phyloP scores from a whole-genome alignment of 2,888 invertebrate genomes.

The Alsophila aescularia region DNA sequence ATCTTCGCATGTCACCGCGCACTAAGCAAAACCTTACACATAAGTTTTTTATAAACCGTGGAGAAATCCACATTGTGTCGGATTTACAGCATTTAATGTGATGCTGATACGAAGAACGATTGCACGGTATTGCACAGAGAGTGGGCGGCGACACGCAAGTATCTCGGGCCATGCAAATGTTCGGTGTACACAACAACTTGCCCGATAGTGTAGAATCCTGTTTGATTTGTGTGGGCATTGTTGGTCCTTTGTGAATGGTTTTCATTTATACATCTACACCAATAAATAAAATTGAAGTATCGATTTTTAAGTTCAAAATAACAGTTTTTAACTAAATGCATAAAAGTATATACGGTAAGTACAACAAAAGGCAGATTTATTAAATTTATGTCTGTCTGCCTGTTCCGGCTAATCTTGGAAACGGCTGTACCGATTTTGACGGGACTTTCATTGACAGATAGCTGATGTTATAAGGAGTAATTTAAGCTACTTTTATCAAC shows the following conservation, averaged over 20 bases:
- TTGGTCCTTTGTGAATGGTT: constrained; percentile 46
- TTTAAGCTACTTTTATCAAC: too few species aligned
- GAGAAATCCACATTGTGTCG: constrained; percentile 70
- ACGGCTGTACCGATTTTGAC: too few species aligned
- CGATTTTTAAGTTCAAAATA: too few species aligned
- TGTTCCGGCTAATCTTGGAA: too few species aligned
- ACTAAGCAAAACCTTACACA: constrained; percentile 61
- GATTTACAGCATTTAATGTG: constrained; percentile 71
- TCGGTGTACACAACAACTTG: constrained; percentile 62
- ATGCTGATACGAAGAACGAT: constrained; percentile 76
- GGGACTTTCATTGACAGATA: too few species aligned
- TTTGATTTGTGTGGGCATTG: constrained; percentile 80
- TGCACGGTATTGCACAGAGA: constrained; percentile 70
- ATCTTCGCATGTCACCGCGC: constrained; percentile 65
- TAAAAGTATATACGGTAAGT: too few species aligned
- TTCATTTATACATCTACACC: too few species aligned
- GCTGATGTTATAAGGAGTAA: too few species aligned
- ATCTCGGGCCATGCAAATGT: constrained; percentile 75
- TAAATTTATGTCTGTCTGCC: too few species aligned
- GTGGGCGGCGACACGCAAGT: constrained; percentile 80
- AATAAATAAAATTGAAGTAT: too few species aligned
- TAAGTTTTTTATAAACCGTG: constrained; percentile 63
- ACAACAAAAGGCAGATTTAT: too few species aligned
- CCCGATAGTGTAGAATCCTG: constrained; percentile 74
- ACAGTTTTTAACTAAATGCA: too few species aligned